Percentiles rank a stretch among this genome's conserved stretches.
Evolutionary conservation across 2,113 vertebrate genomes (phyloP).

Genomic region (Lophochroa leadbeateri): DNA sequence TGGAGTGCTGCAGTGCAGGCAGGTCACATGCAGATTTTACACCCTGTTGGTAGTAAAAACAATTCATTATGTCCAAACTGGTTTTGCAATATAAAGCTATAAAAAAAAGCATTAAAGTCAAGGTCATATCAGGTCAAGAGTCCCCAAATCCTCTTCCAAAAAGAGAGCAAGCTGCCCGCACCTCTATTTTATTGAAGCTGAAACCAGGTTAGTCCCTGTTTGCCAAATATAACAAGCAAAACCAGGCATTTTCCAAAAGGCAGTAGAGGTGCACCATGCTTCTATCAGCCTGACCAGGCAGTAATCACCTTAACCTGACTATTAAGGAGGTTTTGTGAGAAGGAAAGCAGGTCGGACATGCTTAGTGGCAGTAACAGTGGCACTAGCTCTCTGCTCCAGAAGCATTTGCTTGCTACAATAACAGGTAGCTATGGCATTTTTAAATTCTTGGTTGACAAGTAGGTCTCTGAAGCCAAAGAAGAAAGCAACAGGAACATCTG

Average conservation of each 20-base stretch:
- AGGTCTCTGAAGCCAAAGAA: neutral
- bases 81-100: conserved; percentile 12
- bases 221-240: neutral
- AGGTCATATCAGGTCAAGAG: neutral
- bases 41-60: neutral
- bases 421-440: neutral
- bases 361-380: neutral
- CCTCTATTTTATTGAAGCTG: neutral
- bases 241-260: neutral
- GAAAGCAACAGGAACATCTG: neutral
- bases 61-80: neutral
- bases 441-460: neutral
- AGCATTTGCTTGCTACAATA: neutral
- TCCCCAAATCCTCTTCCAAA: neutral
- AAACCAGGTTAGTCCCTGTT: neutral
- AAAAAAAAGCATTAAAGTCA: neutral
- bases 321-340: neutral
- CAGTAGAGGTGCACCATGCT: neutral
- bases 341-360: neutral
- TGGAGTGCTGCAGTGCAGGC: neutral
- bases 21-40: neutral
- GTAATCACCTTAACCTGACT: neutral
- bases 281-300: neutral
- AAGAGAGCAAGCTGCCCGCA: neutral
- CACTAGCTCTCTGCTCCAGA: neutral